Evolutionary conservation across 1,140 invertebrate species (phyloP).

Genomic region (Phymorhynchus buccinoides): DNA sequence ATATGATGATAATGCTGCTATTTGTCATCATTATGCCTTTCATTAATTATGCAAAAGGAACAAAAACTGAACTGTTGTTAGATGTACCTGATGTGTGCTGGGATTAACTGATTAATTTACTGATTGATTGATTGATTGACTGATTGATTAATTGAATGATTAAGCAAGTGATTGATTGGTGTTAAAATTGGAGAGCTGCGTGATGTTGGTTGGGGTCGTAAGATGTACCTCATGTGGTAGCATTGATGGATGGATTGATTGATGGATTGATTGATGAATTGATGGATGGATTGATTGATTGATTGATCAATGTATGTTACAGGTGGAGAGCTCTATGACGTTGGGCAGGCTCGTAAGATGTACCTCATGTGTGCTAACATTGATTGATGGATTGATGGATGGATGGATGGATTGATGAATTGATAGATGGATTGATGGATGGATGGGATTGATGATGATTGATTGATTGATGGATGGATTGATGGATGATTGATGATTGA

Average conservation of each 20-base stretch:
- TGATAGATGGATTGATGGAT: background rate
- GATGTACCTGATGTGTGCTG: background rate
- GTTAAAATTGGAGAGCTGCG: slow-evolving; percentile 58
- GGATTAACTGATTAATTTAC: background rate
- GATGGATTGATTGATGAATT: too few relatives aligned
- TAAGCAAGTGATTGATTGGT: background rate
- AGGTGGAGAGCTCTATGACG: slow-evolving; percentile 66
- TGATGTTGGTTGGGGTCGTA: slow-evolving; percentile 68
- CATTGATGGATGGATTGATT: too few relatives aligned
- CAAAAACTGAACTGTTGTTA: too few relatives aligned
- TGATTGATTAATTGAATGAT: too few relatives aligned
- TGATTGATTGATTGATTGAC: background rate
- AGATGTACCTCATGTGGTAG: slow-evolving; percentile 62
- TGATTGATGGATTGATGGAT: background rate
- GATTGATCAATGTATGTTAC: background rate
- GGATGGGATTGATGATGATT: background rate
- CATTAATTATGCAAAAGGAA: too few relatives aligned
- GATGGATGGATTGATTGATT: too few relatives aligned
- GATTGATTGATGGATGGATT: background rate
- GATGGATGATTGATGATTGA: background rate
- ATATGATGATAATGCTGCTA: background rate
- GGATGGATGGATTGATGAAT: background rate
- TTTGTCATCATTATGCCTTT: too few relatives aligned
- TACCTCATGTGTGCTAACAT: slow-evolving; percentile 57
- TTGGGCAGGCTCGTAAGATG: slow-evolving; percentile 67